Base-by-base conservation (phyloP, 2,797 vertebrate genomes). In the Ptychadena robeensis region DNA sequence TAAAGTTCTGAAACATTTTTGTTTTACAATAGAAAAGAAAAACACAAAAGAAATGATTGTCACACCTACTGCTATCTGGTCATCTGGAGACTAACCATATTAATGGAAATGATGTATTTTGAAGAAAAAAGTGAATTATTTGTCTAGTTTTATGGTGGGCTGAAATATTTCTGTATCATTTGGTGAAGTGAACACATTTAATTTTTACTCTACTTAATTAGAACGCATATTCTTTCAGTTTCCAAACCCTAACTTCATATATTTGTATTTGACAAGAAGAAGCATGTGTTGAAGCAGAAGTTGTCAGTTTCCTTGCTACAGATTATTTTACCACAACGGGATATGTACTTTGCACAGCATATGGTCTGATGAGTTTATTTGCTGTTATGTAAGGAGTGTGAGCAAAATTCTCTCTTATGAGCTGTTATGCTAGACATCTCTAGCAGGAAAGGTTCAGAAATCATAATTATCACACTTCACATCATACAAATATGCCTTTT, bases 311-410 rank as follows among this genome's bases (percentile, higher is more conserved):
- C 37, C 57, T 78, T 37, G 53, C 67, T 68, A 48, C 37, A 72
- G 61, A 83, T 72, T 66, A 69, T 65, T 65, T 69, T 12, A 82
- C 38, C 31, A 69, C 65, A 76, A 82, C 70, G 22, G 84, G 34
- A 77, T 80, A 73, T 88, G 78, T 87, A 68, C 9, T 22, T 12
- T 30, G 65, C 48, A 57, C 75, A 88, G 70, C 84, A 71, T 14
- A 86, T 81, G 68, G 82, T 65, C 31, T 77, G 67, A 69, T 88
- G 85, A 92, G 87, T 86, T 86, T 66, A 88, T 90, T 90, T 85
- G 65, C 73, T 84, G 71, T 81, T 85, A 68, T 81, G 38, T 27
- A 70, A 87, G 72, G 35, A 7, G 14, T 66, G 30, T 57, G 32
- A 74, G 73, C 40, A 38, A 9, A 81, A 53, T 37, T 25, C 31